Base-by-base conservation (phyloP, 2,888 invertebrate genomes). In the Hyles lineata region DNA sequence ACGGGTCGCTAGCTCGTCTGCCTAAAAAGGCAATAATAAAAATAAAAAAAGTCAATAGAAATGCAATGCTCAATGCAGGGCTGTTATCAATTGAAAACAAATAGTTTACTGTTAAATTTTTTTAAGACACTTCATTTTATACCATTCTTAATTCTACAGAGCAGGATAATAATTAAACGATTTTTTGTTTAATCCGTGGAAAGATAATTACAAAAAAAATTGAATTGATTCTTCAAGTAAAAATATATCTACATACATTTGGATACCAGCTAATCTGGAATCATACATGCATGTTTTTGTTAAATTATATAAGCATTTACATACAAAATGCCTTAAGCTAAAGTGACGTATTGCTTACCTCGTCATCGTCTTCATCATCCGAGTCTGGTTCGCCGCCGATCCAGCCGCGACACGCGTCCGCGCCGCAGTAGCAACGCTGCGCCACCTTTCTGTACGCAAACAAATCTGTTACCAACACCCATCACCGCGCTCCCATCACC, bases 381-480 rank as follows among this genome's bases (percentile, higher is more conserved):
- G 90, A 90, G 79, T 97, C 97, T 0, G 98, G 98, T 81, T 98
- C 97, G 72, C 97, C 97, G 0, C 99, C 99, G 76, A 99, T 98
- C 97, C 98, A 99, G 0, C 99, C 99, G 32, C 98, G 96, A 87
- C 99, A 99, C 81, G 96, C 97, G 15, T 96, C 86, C 0, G 99
- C 96, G 79, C 98, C 98, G 90, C 99, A 99, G 89, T 96, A 99
- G 92, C 99, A 99, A 76, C 97, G 97, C 92, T 99, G 99, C 0
- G 99, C 99, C 88, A 98, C 98, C 92, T 98, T 98, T 8, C 99
- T 98, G 90, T 76, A 92, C 73, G 75, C 58, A 80, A 79, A 82
- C 76, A 80, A 81, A 72, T 73, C 74, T 79, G 74, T 77, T 81
- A 81, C 78, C 77, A 79, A 72, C 74, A 71, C 70, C 73, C 71